Conservation (phyloP, 2,113 vertebrate species). For the Zosterops borbonicus region DNA sequence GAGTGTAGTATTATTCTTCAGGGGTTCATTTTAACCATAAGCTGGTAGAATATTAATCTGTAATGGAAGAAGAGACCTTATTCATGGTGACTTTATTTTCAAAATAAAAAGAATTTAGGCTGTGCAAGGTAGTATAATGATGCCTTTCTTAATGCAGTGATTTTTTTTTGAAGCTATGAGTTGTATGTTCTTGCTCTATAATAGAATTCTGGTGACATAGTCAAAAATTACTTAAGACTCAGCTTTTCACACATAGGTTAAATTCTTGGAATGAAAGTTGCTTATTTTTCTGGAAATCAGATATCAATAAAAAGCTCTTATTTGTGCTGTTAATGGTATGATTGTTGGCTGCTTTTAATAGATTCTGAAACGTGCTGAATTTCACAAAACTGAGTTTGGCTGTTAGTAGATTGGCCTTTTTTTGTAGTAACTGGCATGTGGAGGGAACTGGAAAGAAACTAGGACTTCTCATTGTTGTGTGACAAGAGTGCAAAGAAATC, state of each 20-base stretch:
- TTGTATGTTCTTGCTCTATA: background rate
- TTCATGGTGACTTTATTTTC: background rate
- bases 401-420: background rate
- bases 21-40: background rate
- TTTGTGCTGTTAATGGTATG: background rate
- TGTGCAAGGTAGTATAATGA: background rate
- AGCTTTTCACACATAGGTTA: background rate
- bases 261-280: background rate
- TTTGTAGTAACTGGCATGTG: slow-evolving; percentile 3
- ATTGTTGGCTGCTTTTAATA: background rate
- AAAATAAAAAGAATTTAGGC: background rate
- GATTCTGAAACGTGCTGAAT: background rate
- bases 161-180: background rate
- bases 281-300: background rate
- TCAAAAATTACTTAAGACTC: background rate
- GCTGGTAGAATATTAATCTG: background rate
- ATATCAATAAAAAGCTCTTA: background rate
- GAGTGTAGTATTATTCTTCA: background rate
- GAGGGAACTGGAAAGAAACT: slow-evolving; percentile 32
- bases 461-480: slow-evolving; percentile 23
- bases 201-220: background rate
- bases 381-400: slow-evolving; percentile 21
- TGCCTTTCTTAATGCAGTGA: background rate
- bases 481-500: slow-evolving; percentile 20
- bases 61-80: background rate